A percentile compares a stretch with the other conserved stretches of the same genome.
These are phyloP conservation scores for Morinoia aosen DNA, from an alignment of 2,888 invertebrate genomes.

Conservation along the genomic window DNA sequence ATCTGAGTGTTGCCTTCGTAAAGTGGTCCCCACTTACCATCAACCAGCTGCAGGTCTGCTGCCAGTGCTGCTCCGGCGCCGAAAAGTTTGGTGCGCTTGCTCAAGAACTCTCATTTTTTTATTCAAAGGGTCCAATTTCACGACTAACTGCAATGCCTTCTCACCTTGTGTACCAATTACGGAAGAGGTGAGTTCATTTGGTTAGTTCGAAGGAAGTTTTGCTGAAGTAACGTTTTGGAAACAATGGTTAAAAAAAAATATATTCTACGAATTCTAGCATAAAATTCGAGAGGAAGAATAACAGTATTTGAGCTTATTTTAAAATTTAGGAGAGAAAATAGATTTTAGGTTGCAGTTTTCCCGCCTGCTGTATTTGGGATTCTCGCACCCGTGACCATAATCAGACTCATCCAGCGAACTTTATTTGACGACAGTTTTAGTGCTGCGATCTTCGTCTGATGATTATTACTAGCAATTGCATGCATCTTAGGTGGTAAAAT, in stretches of 20 bases:
- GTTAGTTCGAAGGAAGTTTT: background rate
- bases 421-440: background rate
- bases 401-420: background rate
- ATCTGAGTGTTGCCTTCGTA: too few species aligned
- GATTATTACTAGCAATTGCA: too few species aligned
- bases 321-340: background rate
- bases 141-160: background rate
- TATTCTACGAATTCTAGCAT: background rate
- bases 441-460: too few species aligned
- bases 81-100: too few species aligned
- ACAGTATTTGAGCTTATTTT: background rate
- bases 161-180: background rate
- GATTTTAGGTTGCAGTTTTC: background rate
- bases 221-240: background rate
- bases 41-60: too few species aligned
- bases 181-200: background rate
- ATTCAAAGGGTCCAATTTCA: background rate
- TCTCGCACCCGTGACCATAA: background rate
- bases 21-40: too few species aligned
- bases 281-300: background rate
- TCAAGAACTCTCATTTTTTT: too few species aligned
- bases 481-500: too few species aligned
- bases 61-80: too few species aligned
- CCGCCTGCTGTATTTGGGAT: background rate
- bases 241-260: background rate